These are phyloP conservation scores for Rousettus leschenaultii DNA, from an alignment of 2,113 vertebrate species.

Conservation along the genomic window DNA sequence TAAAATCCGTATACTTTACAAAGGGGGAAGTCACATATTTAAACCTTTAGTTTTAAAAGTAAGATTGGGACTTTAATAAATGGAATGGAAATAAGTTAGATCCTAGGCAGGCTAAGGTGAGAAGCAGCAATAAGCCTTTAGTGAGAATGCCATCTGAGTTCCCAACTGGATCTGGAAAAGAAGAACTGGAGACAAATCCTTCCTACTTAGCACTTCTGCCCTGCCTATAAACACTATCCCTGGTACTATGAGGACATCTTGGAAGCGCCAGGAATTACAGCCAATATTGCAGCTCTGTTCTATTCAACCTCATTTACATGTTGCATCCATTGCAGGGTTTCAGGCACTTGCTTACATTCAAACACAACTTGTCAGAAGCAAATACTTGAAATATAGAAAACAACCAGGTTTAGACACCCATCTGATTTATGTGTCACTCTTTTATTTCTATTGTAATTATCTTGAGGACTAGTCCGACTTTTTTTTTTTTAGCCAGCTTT, in stretches of 20 bases:
- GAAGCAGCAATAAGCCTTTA: not conserved
- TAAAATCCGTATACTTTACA: not conserved
- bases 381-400: not conserved
- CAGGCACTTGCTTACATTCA: not conserved
- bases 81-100: not conserved
- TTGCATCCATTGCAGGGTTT: not conserved
- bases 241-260: not conserved
- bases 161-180: not conserved
- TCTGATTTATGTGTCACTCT: not conserved
- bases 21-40: not conserved
- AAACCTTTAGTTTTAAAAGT: slow-evolving; percentile 15
- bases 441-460: slow-evolving; percentile 21
- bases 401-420: not conserved
- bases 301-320: not conserved
- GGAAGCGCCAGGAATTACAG: not conserved
- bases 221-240: not conserved
- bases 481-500: slow-evolving; percentile 30
- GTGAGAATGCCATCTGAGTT: not conserved
- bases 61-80: not conserved
- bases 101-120: not conserved
- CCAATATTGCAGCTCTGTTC: not conserved
- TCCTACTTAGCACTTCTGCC: not conserved
- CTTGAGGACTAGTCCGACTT: not conserved
- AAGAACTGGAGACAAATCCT: not conserved
- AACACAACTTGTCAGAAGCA: not conserved